Base-by-base conservation (phyloP, 1,140 invertebrate genomes). In the Idris sp. region DNA sequence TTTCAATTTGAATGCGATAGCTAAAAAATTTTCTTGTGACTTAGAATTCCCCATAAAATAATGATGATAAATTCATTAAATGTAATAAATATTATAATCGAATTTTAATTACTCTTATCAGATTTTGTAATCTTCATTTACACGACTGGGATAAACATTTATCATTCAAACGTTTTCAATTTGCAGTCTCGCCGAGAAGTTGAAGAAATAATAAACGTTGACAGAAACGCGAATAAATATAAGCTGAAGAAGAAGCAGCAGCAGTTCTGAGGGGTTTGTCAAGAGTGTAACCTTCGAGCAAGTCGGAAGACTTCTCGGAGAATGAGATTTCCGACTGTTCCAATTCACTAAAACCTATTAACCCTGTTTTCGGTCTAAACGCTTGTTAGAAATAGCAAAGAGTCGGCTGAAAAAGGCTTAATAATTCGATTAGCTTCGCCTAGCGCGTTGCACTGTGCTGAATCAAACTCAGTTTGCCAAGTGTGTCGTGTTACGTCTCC, bases 331-430 rank as follows among this genome's bases (percentile, higher is more conserved):
- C 19, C 43, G 11, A 26, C 1, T 33, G 69, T 73, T 59, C 69
- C 38, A 64, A 38, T 73, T 72, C 68, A 14, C 51, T 65, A 40
- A 64, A 73, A 59, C 59, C 59, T 58, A 73, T 73, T 73, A 64
- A 65, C 69, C 69, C 51, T 59, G 59, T 59, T 73, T 73, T 53
- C 40, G 53, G 46, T 51, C 44, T 51, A 65, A 73, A 73, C 36
- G 35, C n/a, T 0, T 25, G 38, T 40, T 64, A 13, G 59, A 58
- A 59, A 59, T 51, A 43, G 58, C 14, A 3, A 56, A 49, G 33
- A 35, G 49, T 28, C 51, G 35, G 8, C 69, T 58, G 53, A 73
- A 73, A 73, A 73, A 58, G 68, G 36, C 35, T 59, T 44, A 53
- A 73, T 73, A 73, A 73, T 73, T 64, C 44, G 59, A 73, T 73